Percentiles rank a stretch among this genome's conserved stretches.
phyloP scores from a whole-genome alignment of 1,140 invertebrate genomes.

The Phthorimaea operculella region DNA sequence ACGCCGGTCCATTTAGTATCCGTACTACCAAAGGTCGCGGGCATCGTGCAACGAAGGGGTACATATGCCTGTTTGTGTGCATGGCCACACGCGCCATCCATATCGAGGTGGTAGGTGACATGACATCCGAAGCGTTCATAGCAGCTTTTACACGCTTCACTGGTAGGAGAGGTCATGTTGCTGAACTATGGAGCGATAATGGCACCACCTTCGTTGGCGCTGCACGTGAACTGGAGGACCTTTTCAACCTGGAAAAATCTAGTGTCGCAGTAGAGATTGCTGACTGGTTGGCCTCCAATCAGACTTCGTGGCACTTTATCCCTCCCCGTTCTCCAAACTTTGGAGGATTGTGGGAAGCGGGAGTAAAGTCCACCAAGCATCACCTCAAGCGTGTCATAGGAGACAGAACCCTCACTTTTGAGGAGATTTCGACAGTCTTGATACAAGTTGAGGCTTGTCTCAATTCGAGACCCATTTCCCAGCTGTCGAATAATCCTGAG shows the following conservation, averaged over 20 bases:
- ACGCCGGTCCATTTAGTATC: slow-evolving; percentile 19
- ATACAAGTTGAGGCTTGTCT: slow-evolving; percentile 12
- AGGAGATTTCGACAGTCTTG: slow-evolving; percentile 12
- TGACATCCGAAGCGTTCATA: slow-evolving; percentile 8
- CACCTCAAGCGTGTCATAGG: slow-evolving; percentile 1
- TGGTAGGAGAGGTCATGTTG: background rate
- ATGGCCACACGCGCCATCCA: slow-evolving; percentile 5
- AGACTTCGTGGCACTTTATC: slow-evolving; percentile 1
- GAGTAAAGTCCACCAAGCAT: background rate
- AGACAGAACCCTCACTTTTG: background rate
- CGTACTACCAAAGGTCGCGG: slow-evolving; percentile 10
- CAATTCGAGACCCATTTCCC: slow-evolving; percentile 12
- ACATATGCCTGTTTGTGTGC: slow-evolving; percentile 14
- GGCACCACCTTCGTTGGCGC: background rate
- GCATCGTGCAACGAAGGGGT: slow-evolving; percentile 13
- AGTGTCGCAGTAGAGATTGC: background rate
- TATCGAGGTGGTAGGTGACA: slow-evolving; percentile 12
- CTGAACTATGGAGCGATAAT: background rate
- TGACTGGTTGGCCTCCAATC: background rate
- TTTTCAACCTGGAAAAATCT: background rate
- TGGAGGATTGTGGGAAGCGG: slow-evolving; percentile 5
- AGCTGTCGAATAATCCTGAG: background rate
- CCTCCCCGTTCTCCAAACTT: slow-evolving; percentile 4
- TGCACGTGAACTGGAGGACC: background rate
- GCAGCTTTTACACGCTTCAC: background rate